A percentile compares a stretch with the other conserved stretches of the same genome.
These are phyloP conservation scores for Aplochiton taeniatus DNA, from an alignment of 2,797 vertebrate species.

Conservation along the genomic window DNA sequence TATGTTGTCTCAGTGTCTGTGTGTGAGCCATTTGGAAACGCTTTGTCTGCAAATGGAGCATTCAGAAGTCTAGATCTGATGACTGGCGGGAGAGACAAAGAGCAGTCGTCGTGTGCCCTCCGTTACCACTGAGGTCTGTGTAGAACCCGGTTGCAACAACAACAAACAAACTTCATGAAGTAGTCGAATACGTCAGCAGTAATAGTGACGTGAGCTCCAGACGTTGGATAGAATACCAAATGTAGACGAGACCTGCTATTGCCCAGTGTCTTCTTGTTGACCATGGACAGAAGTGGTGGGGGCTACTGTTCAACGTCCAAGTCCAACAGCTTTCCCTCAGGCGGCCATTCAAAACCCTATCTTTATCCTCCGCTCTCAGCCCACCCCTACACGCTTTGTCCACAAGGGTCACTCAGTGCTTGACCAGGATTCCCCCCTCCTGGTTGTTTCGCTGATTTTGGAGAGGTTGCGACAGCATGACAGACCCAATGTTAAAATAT, in stretches of 20 bases:
- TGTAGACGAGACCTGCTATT: constrained; percentile 37
- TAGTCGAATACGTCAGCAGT: too few relatives aligned
- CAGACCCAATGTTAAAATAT: constrained; percentile 30
- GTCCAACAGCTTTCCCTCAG: constrained; percentile 62
- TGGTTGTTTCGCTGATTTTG: constrained; percentile 45
- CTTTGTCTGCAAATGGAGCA: background rate
- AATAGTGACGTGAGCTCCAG: constrained; percentile 3
- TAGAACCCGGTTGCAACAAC: too few relatives aligned
- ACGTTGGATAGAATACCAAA: constrained; percentile 19
- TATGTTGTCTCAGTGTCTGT: background rate
- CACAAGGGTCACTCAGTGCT: constrained; percentile 43
- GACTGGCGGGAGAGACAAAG: background rate
- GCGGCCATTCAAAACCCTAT: constrained; percentile 57
- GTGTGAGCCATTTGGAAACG: background rate
- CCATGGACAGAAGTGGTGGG: constrained; percentile 57
- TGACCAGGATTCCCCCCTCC: constrained; percentile 33
- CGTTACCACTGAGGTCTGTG: too few relatives aligned
- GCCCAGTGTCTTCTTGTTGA: constrained; percentile 58
- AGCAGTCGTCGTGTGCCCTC: background rate
- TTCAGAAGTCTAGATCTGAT: background rate
- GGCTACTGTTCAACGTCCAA: constrained; percentile 55
- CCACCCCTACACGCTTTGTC: constrained; percentile 59
- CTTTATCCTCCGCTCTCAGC: constrained; percentile 63
- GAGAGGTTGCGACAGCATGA: constrained; percentile 27
- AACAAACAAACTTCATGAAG: too few relatives aligned